Base-by-base conservation (phyloP, 2,797 vertebrate genomes). In the Fistularia commersonii region DNA sequence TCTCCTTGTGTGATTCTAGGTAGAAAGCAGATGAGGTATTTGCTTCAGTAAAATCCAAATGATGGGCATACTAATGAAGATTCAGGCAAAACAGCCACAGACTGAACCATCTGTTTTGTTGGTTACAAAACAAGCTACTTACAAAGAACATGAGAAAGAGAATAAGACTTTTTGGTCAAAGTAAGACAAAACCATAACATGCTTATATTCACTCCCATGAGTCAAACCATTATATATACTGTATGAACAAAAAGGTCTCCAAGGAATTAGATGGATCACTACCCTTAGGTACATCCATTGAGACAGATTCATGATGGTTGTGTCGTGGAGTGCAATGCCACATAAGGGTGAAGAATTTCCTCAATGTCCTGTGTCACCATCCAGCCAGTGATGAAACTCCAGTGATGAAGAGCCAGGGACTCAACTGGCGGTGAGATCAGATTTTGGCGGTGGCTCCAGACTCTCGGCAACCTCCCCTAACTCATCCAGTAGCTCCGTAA, bases 401-500 rank as follows among this genome's bases (percentile, higher is more conserved):
- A 36, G 9, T 8, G 4, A 23, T 23, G 4, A 23, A 32, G 37
- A 37, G 5, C 6, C 32, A 1, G 23, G 3, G 12, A 13, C 48
- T 91, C 89, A 91, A 70, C 84, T 79, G 0, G 76, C 78, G 62
- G 66, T 69, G 47, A 78, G 61, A 39, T 91, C 86, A 4, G 75
- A 57, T 58, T 59, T 61, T 3, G 68, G 40, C 0, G 79, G 72
- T 5, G 53, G 56, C 46, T 94, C 93, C 74, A 95, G 78, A 8
- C 64, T 84, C 73, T 94, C 93, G 0, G 79, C 80, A 0, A 88
- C 72, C 40, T 95, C 92, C 10, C 89, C 91, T 74, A 94, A 15
- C 54, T 93, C 88, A 12, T 95, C 92, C 61, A 93, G 78, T 53
- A 95, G 38, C 79, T 95, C 92, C 0, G 87, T 84, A 79, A 95